A percentile compares a stretch with the other conserved stretches of the same genome.
These are phyloP conservation scores for Sebastes fasciatus DNA, from an alignment of 2,113 vertebrate species.

Conservation along the genomic window DNA sequence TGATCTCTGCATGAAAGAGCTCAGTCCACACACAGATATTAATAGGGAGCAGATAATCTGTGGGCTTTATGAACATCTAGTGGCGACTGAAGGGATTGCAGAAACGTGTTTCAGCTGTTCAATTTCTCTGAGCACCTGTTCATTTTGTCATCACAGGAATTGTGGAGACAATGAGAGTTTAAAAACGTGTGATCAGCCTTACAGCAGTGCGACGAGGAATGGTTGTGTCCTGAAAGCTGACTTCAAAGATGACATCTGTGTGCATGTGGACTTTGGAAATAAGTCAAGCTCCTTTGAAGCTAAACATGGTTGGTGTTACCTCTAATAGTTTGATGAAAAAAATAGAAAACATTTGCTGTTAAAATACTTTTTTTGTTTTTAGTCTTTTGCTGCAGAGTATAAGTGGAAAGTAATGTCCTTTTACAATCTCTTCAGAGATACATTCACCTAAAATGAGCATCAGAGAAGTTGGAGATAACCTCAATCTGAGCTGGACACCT, in stretches of 20 bases:
- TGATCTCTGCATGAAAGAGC: neutral
- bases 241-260: neutral
- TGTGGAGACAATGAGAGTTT: fast-evolving
- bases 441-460: constrained; percentile 32
- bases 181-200: neutral
- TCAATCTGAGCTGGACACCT: constrained; percentile 16
- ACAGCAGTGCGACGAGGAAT: neutral
- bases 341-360: neutral
- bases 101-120: neutral
- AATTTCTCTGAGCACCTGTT: neutral
- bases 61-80: neutral
- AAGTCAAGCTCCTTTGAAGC: constrained; percentile 48
- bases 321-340: neutral
- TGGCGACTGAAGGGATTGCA: neutral
- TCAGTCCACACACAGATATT: neutral
- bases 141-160: constrained; percentile 36
- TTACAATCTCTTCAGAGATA: constrained; percentile 30
- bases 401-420: neutral
- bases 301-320: constrained; percentile 35
- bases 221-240: constrained; percentile 50
- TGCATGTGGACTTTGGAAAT: neutral
- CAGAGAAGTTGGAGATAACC: fast-evolving
- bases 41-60: neutral
- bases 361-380: neutral
- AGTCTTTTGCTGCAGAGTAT: neutral